phyloP scores from a whole-genome alignment of 1,140 invertebrate species.

The Latrodectus geometricus region DNA sequence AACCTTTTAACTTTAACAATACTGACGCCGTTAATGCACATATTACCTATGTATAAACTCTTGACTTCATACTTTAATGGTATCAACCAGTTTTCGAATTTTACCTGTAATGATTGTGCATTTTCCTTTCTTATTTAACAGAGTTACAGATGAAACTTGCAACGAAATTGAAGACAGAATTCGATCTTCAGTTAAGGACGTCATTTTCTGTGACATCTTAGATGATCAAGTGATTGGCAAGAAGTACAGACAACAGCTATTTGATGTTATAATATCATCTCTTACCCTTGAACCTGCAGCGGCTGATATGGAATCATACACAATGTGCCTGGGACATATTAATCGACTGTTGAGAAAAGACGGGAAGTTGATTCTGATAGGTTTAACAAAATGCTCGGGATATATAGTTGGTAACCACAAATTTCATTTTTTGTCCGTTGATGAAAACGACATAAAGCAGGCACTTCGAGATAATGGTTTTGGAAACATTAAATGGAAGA shows the following conservation, averaged over 20 bases:
- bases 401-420: slow-evolving; percentile 20
- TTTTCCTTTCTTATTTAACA: not conserved
- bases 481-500: slow-evolving; percentile 19
- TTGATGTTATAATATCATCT: slow-evolving; percentile 7
- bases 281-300: slow-evolving; percentile 30
- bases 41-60: too few relatives aligned
- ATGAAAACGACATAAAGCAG: not conserved
- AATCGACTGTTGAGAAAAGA: not conserved
- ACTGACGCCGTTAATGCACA: too few relatives aligned
- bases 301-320: slow-evolving; percentile 10
- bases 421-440: slow-evolving; percentile 17
- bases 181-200: slow-evolving; percentile 19
- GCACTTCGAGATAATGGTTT: slow-evolving; percentile 7
- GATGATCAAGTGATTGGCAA: slow-evolving; percentile 4
- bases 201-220: slow-evolving; percentile 7
- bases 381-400: not conserved
- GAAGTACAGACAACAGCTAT: slow-evolving; percentile 1
- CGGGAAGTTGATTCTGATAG: slow-evolving; percentile 19
- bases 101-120: too few relatives aligned
- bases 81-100: too few relatives aligned
- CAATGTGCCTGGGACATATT: slow-evolving; percentile 3
- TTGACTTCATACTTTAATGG: too few relatives aligned
- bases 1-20: too few relatives aligned
- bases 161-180: slow-evolving; percentile 33
- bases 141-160: not conserved